Evolutionary conservation across 2,888 invertebrate species (phyloP).

Genomic region (Drosophila meridionalis): DNA sequence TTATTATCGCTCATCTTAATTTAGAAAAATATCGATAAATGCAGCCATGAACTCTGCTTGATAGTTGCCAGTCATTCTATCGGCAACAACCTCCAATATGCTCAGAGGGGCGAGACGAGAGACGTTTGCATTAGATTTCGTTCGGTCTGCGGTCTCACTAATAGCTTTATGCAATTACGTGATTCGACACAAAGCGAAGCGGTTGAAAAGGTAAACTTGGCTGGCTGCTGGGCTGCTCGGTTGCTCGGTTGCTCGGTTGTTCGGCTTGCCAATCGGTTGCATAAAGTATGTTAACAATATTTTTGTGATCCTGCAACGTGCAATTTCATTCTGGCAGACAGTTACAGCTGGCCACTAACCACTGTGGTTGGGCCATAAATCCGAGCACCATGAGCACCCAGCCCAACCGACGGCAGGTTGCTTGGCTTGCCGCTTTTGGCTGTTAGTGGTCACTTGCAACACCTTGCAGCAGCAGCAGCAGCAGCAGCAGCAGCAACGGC

Average conservation of each 20-base stretch:
- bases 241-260: not conserved
- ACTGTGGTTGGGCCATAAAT: slow-evolving; percentile 27
- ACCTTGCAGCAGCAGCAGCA: slow-evolving; percentile 24
- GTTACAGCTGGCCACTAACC: slow-evolving; percentile 31
- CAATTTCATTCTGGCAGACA: slow-evolving; percentile 25
- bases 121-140: slow-evolving; percentile 3
- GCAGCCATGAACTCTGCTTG: not conserved
- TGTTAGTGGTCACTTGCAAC: slow-evolving; percentile 58
- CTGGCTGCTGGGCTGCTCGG: not conserved
- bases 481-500: slow-evolving; percentile 12
- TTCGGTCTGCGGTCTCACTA: not conserved
- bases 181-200: slow-evolving; percentile 8
- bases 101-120: not conserved
- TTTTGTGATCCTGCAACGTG: slow-evolving; percentile 27
- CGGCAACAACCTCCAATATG: too few relatives aligned
- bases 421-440: slow-evolving; percentile 56
- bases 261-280: slow-evolving; percentile 16
- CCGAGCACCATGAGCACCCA: slow-evolving; percentile 28
- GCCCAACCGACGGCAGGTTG: slow-evolving; percentile 25
- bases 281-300: slow-evolving; percentile 15
- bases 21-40: not conserved
- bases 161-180: slow-evolving; percentile 10
- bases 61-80: not conserved
- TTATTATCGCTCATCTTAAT: too few relatives aligned
- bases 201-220: not conserved